Evolutionary conservation across 2,797 vertebrate species (phyloP).

Genomic region (Peromyscus aztecus): DNA sequence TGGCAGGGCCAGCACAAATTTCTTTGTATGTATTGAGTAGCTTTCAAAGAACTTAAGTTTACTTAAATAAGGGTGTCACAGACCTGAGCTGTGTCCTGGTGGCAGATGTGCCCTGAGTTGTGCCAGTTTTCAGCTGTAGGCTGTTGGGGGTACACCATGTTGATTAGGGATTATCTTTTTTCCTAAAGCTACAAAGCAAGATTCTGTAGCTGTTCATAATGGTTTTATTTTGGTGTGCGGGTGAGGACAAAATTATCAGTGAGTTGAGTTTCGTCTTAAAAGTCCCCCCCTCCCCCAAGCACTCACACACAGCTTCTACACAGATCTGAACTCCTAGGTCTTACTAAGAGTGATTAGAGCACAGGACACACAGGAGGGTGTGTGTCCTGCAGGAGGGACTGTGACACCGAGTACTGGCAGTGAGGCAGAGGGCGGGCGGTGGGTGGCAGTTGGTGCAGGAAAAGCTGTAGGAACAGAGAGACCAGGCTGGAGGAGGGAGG

Average conservation of each 20-base stretch:
- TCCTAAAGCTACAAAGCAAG: background rate
- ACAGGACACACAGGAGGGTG: background rate
- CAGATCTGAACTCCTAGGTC: background rate
- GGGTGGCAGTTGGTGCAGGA: background rate
- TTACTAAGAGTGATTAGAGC: background rate
- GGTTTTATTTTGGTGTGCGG: background rate
- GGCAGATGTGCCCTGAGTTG: background rate
- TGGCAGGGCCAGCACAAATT: background rate
- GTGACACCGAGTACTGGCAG: background rate
- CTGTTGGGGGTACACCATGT: background rate
- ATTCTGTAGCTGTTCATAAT: background rate
- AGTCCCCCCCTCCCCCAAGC: background rate
- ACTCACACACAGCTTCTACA: background rate
- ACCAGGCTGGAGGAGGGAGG: background rate
- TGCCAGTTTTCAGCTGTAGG: background rate
- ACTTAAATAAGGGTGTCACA: background rate
- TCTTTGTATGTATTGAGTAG: background rate
- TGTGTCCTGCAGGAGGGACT: background rate
- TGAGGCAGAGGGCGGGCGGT: background rate
- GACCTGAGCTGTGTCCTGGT: background rate
- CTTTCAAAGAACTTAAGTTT: conserved; percentile 5
- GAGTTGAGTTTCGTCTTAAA: background rate
- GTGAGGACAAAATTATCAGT: background rate
- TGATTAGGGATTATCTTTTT: too few relatives aligned
- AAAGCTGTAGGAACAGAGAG: background rate